Evolutionary conservation across 2,797 vertebrate genomes (phyloP), one percentile per base, ranked within the genome.

Genomic region (Myotis daubentonii): DNA sequence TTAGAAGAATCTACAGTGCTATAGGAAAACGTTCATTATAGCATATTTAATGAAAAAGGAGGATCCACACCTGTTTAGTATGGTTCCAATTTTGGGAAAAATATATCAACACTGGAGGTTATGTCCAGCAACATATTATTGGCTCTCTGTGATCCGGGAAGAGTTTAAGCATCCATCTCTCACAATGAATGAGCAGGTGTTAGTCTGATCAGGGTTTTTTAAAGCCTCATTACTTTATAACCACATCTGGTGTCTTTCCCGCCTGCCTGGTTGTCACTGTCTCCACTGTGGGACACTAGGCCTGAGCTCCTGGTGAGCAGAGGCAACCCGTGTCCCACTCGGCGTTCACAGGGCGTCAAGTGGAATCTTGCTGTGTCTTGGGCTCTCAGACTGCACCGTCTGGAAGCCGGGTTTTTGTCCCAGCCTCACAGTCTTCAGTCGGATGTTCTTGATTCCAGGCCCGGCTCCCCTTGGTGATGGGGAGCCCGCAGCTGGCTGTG

Each of bases 301-400:
- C 55, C 70, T 55, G 15, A 83, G 22, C 30, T 78, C 30, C 33
- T 6, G 57, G 53, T 22, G 7, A 23, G 53, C 86, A 47, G 65
- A 66, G 71, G 79, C 66, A 11, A 6, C 68, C 68, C 0, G 0
- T 2, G 3, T 38, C 65, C 19, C 12, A 4, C 16, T 30, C 0
- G 36, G 71, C 6, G 15, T 36, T 11, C 2, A 1, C 0, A 0
- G 51, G 28, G 15, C 2, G 2, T 33, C 16, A 1, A 1, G 85
- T 22, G 36, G 55, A 20, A 7, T 33, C 28, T 12, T 36, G 1
- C 9, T n/a, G 12, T 49, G 76, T 66, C 76, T 38, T 30, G n/a
- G 25, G 20, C 66, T 33, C 51, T 86, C 76, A 20, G 28, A 70
- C 36, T 4, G 16, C 28, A 16, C 60, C 53, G 60, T 30, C 53